Base-by-base conservation (phyloP, 2,888 invertebrate species). In the Notocelia uddmanniana region DNA sequence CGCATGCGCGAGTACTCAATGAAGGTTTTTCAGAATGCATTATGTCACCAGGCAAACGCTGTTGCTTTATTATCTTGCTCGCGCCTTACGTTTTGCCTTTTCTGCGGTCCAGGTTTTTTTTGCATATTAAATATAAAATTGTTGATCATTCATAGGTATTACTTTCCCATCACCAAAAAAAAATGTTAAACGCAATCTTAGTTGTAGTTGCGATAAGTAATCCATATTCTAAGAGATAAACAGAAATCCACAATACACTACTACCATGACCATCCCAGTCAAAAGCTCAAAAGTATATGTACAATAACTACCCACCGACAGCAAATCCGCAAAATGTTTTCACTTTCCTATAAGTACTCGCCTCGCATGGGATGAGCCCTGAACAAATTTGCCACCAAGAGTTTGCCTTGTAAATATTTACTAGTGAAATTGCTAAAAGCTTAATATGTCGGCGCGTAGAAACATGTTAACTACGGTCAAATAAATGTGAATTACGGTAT, bases 331-430 rank as follows among this genome's bases (percentile, higher is more conserved):
- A 41, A 55, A 66, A 55, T 66, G 41, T 55, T 55, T 66, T 66
- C 45, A 55, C 41, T 55, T 54, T 34, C 9, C 41, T 48, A 62
- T 18, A 5, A 19, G 13, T 26, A 18, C 31, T 41, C 19, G 26
- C 41, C 41, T 63, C 31, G 3, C 48, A 37, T 48, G 48, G 23
- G 55, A 57, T 69, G 57, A 57, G 63, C 63, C 55, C 15, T 15
- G 55, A 69, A 41, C 63, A 69, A 69, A 63, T 69, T 64, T 69
- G 50, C 69, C 37, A 50, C 21, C 63, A 6, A 34, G 58, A 69
- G 48, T 57, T 63, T 62, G 62, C n/a, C 48, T n/a, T 57, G 63
- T 37, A 69, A 69, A 69, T 69, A 69, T 69, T 69, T 68, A 63
- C 15, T 34, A 48, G 62, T n/a, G 48, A 57, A 63, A 69, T 62